Conservation (phyloP, 2,113 vertebrate species). For the Anolis carolinensis region DNA sequence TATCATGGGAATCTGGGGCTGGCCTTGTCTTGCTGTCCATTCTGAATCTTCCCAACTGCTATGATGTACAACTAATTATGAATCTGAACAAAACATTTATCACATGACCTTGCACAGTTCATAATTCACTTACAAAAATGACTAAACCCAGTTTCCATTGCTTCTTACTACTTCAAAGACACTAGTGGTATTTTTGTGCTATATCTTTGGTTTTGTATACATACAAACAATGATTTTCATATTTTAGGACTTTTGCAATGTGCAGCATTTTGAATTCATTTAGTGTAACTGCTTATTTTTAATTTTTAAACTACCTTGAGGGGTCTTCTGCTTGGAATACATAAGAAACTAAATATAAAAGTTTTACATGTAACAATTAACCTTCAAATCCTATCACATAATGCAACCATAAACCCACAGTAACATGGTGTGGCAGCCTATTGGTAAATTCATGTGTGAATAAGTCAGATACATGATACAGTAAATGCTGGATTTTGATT, state of each 20-base stretch:
- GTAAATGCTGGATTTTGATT: too few relatives aligned
- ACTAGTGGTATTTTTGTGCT: neutral
- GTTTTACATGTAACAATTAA: too few relatives aligned
- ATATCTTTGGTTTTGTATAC: neutral
- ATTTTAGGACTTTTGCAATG: neutral
- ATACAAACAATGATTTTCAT: neutral
- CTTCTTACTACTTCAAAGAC: neutral
- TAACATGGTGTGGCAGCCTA: too few relatives aligned
- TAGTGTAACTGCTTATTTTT: neutral
- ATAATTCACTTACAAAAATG: neutral
- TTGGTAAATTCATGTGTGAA: too few relatives aligned
- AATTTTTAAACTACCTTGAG: neutral
- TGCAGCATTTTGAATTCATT: neutral
- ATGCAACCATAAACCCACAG: neutral
- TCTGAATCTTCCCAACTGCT: neutral
- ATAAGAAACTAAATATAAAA: neutral
- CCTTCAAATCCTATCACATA: neutral
- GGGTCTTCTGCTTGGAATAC: neutral
- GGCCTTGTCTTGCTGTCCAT: neutral
- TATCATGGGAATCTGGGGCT: neutral
- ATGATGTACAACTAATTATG: neutral
- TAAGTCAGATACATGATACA: too few relatives aligned
- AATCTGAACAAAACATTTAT: neutral
- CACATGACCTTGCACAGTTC: neutral
- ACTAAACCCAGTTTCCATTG: neutral